Evolutionary conservation across 2,888 invertebrate species (phyloP), one percentile per base, ranked within the genome.

Genomic region (Colletes collaris): DNA sequence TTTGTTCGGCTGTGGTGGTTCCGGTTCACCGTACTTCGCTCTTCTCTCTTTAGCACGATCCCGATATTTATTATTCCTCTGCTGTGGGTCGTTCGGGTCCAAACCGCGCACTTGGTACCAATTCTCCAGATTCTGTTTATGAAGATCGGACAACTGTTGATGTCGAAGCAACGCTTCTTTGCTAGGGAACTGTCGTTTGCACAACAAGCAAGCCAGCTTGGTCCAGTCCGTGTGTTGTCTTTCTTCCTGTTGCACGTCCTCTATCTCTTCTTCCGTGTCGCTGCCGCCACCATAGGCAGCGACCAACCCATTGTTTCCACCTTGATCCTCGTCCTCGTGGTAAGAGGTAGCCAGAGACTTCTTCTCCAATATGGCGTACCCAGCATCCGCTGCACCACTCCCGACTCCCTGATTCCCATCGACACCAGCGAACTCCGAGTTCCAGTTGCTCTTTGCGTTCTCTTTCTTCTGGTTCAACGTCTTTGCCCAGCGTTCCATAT

Each of bases 1-100:
- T 86, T 95, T 95, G 91, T 96, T 96, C 0, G 96, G 95, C 75
- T 95, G 95, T 0, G 96, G 96, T 86, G 96, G 95, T 83, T 97
- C 97, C 27, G 97, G 97, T 92, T 97, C 97, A 0, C 99, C 99
- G 91, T 97, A 99, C 92, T 99, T 99, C 89, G 97, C 95, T 65
- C 99, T 94, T 50, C 99, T 94, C 90, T 99, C 99, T 88, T 99
- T 99, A 0, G 99, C 99, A 56, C 99, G 94, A 93, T 99, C 99
- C 76, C 99, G 95, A 92, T 99, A 99, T 66, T 93, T 92, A 76
- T 92, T 92, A 81, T 93, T 93, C 63, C 93, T 90, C 70, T 93
- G 93, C 56, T 93, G 93, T 0, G 93, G 93, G 88, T 93, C 93
- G 65, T 93, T 93, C 0, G 93, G 93, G 85, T 94, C 93, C 37